These are phyloP conservation scores for Nannospalax galili DNA, from an alignment of 2,113 vertebrate species.

Conservation along the genomic window DNA sequence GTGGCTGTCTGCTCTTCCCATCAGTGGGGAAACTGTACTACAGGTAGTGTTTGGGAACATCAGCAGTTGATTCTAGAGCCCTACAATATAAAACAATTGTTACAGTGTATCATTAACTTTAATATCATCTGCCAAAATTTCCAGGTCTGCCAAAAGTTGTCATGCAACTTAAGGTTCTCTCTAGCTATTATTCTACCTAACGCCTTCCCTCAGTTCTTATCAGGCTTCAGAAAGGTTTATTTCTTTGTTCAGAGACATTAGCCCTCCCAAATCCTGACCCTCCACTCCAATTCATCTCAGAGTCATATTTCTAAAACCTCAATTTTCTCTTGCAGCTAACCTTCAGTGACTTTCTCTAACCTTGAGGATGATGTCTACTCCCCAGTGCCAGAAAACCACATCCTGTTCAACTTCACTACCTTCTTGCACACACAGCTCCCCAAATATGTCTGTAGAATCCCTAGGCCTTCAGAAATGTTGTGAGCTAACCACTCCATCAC, in stretches of 20 bases:
- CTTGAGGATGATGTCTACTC: neutral
- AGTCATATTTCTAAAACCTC: neutral
- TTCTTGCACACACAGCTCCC: neutral
- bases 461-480: too few species aligned
- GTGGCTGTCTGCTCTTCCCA: neutral
- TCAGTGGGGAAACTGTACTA: neutral
- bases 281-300: neutral
- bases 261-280: neutral
- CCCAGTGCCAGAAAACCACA: neutral
- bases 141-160: neutral
- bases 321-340: neutral
- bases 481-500: too few species aligned
- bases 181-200: neutral
- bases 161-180: neutral
- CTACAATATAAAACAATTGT: neutral
- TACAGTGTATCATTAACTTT: neutral
- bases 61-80: neutral
- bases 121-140: neutral
- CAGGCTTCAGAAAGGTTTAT: neutral
- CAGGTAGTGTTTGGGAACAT: neutral
- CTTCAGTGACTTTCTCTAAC: neutral
- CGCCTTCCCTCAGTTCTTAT: neutral
- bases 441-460: too few species aligned
- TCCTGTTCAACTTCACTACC: fast-evolving
- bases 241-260: neutral